phyloP scores from a whole-genome alignment of 35 echinoderm and acorn worm species.

The Strongylocentrotus purpuratus region DNA sequence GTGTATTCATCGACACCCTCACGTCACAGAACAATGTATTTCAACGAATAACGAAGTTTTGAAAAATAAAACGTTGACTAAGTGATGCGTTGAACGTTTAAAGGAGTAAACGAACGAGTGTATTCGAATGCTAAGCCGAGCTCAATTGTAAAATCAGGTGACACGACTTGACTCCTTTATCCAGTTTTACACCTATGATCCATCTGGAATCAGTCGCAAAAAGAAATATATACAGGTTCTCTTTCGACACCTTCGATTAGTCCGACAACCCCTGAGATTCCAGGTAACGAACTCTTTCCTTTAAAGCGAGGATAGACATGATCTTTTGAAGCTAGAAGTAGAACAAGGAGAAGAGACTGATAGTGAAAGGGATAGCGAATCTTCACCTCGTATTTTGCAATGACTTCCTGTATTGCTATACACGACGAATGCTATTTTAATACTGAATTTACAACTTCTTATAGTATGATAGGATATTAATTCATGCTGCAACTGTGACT shows the following conservation, averaged over 20 bases:
- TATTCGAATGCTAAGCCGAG: not conserved
- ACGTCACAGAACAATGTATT: too few relatives aligned
- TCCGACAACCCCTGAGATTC: not conserved
- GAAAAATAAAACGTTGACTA: too few relatives aligned
- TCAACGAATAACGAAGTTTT: too few relatives aligned
- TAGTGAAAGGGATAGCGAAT: not conserved
- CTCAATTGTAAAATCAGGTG: not conserved
- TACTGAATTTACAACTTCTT: not conserved
- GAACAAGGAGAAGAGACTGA: not conserved
- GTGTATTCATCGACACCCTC: too few relatives aligned
- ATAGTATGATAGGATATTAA: not conserved
- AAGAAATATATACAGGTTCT: not conserved
- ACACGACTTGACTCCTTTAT: not conserved
- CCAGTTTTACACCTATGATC: not conserved
- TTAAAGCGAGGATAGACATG: not conserved
- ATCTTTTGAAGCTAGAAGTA: not conserved
- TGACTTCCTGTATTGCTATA: not conserved
- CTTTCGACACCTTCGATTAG: constrained; percentile 1
- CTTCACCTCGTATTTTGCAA: not conserved
- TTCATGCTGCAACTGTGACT: not conserved
- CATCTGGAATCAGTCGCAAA: not conserved
- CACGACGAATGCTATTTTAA: not conserved
- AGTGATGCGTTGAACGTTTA: not conserved
- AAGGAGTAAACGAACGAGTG: not conserved
- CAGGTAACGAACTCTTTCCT: constrained; percentile 1